phyloP scores from a whole-genome alignment of 2,113 vertebrate genomes.

The Festucalex cinctus region DNA sequence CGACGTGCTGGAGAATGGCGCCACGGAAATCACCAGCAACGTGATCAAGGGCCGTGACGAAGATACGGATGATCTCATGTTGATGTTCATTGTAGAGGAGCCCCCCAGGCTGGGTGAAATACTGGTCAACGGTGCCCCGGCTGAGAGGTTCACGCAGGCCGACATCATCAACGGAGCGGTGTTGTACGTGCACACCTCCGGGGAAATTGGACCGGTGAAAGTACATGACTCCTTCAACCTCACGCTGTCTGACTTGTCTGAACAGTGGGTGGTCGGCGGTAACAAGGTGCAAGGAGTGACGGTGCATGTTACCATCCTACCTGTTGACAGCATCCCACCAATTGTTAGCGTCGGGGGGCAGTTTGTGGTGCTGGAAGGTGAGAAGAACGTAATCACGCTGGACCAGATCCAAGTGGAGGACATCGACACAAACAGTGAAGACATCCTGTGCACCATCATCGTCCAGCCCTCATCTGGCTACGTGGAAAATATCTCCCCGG shows the following conservation, averaged over 20 bases:
- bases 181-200: conserved; percentile 84
- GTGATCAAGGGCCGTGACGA: conserved; percentile 84
- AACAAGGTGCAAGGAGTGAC: conserved; percentile 81
- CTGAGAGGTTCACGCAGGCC: conserved; percentile 85
- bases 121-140: conserved; percentile 79
- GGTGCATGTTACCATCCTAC: conserved; percentile 87
- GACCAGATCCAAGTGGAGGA: conserved; percentile 80
- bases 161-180: conserved; percentile 88
- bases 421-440: conserved; percentile 80
- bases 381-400: conserved; percentile 76
- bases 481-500: conserved; percentile 92
- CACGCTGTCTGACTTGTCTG: conserved; percentile 85
- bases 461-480: conserved; percentile 88
- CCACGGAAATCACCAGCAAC: conserved; percentile 83
- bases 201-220: conserved; percentile 85
- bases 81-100: conserved; percentile 88
- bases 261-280: conserved; percentile 86
- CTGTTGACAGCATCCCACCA: conserved; percentile 83
- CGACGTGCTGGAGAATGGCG: conserved; percentile 88
- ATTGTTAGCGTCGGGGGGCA: conserved; percentile 66
- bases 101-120: conserved; percentile 82
- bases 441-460: conserved; percentile 90
- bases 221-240: conserved; percentile 86
- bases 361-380: conserved; percentile 76
- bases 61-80: conserved; percentile 84